Evolutionary conservation across 2,797 vertebrate species (phyloP).

Genomic region (Notolabrus celidotus): DNA sequence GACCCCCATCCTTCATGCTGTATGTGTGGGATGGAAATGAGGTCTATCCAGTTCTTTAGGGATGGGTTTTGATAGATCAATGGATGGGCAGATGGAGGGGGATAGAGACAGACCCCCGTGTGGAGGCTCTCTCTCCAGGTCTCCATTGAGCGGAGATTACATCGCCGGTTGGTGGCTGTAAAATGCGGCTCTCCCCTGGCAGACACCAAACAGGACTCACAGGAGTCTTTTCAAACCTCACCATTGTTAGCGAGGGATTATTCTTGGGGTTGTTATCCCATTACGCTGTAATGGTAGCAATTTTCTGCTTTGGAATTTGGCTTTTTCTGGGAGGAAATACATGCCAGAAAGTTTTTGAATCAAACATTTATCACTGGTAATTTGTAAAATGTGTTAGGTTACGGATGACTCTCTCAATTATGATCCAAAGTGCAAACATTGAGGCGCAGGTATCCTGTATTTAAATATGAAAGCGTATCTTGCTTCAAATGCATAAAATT

Average conservation of each 20-base stretch:
- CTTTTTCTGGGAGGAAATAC: conserved; percentile 54
- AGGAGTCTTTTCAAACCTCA: conserved; percentile 80
- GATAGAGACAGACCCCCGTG: conserved; percentile 42
- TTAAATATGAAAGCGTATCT: conserved; percentile 1
- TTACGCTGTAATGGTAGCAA: conserved; percentile 83
- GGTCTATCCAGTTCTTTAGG: conserved; percentile 43
- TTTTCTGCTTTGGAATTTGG: conserved; percentile 83
- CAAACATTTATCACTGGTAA: conserved; percentile 57
- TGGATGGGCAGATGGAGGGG: conserved; percentile 37
- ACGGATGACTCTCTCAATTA: conserved; percentile 1
- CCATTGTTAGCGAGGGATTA: conserved; percentile 83
- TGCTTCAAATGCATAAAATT: conserved; percentile 2
- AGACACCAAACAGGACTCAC: conserved; percentile 74
- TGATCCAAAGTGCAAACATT: conserved; percentile 6
- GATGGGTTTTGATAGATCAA: conserved; percentile 52
- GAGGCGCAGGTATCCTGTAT: not conserved
- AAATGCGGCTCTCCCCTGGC: conserved; percentile 61
- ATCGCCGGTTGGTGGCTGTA: conserved; percentile 75
- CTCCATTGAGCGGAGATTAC: conserved; percentile 78
- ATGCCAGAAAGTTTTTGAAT: conserved; percentile 68
- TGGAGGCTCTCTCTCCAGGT: conserved; percentile 52
- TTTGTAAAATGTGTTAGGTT: conserved; percentile 58
- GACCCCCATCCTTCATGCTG: conserved; percentile 26
- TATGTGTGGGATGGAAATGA: conserved; percentile 70
- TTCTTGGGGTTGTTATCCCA: conserved; percentile 84